Base-by-base conservation (phyloP, 2,888 invertebrate genomes). In the Agrotis exclamationis region DNA sequence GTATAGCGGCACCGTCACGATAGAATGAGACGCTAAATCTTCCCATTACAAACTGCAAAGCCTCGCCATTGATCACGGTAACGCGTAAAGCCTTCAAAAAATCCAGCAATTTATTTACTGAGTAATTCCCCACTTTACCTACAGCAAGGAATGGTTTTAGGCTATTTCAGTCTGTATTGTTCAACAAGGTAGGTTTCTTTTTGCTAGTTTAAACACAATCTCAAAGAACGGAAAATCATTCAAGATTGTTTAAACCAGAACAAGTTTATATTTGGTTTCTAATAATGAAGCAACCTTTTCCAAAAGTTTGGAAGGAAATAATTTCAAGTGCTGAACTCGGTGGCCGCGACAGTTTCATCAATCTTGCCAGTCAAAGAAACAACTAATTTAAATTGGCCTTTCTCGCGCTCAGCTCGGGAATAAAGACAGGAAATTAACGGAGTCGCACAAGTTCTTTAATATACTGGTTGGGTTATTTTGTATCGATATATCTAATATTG, bases 91-190 rank as follows among this genome's bases (percentile, higher is more conserved):
- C 94, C 92, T 93, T 92, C 90, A 92, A 93, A 94, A 78, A 95
- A 94, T 94, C 95, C 94, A 86, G 90, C 94, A 94, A 95, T 95
- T 95, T 95, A 94, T 95, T 94, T 93, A 92, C 93, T 92, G 88
- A 84, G 90, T 92, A 94, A 92, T 92, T 91, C 90, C 89, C 62
- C 73, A 76, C 76, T 79, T 83, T 80, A 83, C 75, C 75, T 79
- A 81, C 75, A 63, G 65, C 63, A 73, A 73, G 63, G 62, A 66
- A 70, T 66, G 76, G 62, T 66, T 69, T 63, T 63, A 59, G 72
- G 18, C 59, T 69, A 51, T 76, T 76, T 71, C n/a, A 16, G 48
- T 67, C 66, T 65, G 33, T 67, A 70, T 68, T 77, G 28, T 74
- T 47, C 56, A 60, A 71, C 60, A 28, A 70, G 63, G n/a, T 56